A percentile compares a stretch with the other conserved stretches of the same genome.
Evolutionary conservation across 2,888 invertebrate species (phyloP).

Genomic region (Synergus japonicus): DNA sequence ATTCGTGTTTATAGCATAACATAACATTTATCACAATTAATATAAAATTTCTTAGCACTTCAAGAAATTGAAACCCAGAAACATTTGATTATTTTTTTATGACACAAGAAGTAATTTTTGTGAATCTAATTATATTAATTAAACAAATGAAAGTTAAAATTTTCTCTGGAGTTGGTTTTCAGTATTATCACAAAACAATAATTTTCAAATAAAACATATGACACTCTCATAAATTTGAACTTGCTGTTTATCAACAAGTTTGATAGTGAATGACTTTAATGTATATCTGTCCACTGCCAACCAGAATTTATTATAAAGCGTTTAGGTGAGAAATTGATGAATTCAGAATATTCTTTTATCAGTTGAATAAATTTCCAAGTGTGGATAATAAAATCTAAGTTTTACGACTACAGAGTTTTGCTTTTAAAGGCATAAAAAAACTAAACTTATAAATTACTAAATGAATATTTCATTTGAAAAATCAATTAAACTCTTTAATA

Average conservation of each 20-base stretch:
- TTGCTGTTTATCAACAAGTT: conserved; percentile 10
- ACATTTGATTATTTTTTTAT: no score
- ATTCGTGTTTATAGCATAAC: background rate
- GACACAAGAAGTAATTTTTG: no score
- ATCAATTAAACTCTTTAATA: background rate
- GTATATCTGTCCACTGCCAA: background rate
- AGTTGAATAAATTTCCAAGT: background rate
- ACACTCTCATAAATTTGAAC: background rate
- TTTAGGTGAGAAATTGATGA: background rate
- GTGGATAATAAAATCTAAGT: background rate
- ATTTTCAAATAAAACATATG: background rate
- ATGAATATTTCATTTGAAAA: no score
- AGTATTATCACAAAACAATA: background rate
- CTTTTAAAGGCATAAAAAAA: background rate
- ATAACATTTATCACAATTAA: no score
- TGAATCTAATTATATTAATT: no score
- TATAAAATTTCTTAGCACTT: no score
- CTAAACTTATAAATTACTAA: no score
- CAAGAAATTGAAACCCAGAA: no score
- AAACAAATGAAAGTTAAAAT: background rate
- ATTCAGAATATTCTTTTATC: background rate
- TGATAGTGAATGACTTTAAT: background rate
- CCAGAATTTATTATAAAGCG: background rate
- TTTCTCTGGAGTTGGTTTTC: background rate
- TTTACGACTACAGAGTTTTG: background rate